phyloP scores from a whole-genome alignment of 2,797 vertebrate species.

The Telmatherina bonti region DNA sequence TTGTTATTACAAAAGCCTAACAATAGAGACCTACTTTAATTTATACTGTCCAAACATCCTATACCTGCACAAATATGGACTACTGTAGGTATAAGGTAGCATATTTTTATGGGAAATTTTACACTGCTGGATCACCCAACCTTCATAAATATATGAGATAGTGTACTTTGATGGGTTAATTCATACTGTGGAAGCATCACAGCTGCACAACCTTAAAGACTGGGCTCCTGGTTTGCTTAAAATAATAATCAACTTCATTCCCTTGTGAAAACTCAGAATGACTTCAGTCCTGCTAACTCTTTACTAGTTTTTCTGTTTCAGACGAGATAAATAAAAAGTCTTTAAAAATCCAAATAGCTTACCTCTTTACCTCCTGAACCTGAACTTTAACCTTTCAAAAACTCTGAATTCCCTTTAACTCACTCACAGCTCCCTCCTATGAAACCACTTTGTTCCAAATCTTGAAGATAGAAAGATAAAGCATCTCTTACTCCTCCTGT shows the following conservation, averaged over 20 bases:
- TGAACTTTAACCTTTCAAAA: slow-evolving; percentile 84
- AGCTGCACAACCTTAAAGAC: too few relatives aligned
- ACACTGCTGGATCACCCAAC: too few relatives aligned
- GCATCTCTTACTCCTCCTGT: slow-evolving; percentile 57
- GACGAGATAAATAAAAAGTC: slow-evolving; percentile 87
- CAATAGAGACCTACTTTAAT: too few relatives aligned
- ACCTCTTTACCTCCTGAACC: slow-evolving; percentile 77
- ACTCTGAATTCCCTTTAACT: slow-evolving; percentile 71
- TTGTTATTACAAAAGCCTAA: too few relatives aligned
- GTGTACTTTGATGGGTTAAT: too few relatives aligned
- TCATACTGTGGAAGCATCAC: too few relatives aligned
- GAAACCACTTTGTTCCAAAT: slow-evolving; percentile 45
- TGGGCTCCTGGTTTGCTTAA: not conserved
- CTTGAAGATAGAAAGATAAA: slow-evolving; percentile 58
- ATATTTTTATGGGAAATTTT: too few relatives aligned
- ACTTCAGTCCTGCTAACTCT: slow-evolving; percentile 64
- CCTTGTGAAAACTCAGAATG: slow-evolving; percentile 33
- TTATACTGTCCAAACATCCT: too few relatives aligned
- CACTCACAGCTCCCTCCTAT: slow-evolving; percentile 34
- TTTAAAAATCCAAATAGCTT: slow-evolving; percentile 84
- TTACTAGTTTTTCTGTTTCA: slow-evolving; percentile 87
- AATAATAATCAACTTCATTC: not conserved
- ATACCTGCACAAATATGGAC: too few relatives aligned
- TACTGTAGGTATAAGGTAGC: too few relatives aligned
- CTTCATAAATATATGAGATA: too few relatives aligned